Base-by-base conservation (phyloP, 2,888 invertebrate species). In the Cantharis flavilabris region DNA sequence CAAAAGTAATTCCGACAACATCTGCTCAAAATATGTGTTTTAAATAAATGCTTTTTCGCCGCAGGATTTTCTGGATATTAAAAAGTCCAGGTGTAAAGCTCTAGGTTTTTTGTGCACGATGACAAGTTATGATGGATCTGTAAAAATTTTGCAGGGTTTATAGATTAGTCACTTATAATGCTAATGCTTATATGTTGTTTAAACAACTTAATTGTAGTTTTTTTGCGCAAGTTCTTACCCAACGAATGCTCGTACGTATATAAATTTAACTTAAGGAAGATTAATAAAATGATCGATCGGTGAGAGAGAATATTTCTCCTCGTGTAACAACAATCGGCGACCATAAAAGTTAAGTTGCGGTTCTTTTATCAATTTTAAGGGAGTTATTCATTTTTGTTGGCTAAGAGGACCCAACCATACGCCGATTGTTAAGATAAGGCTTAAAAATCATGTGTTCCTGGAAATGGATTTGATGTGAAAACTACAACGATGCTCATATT, bases 181-280 rank as follows among this genome's bases (percentile, higher is more conserved):
- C 86, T 86, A 87, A 87, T 86, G 86, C 83, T 77, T 80, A 79
- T 83, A 82, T 85, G 86, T 87, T 87, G 87, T 87, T 87, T 87
- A 88, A 88, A 87, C 86, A 87, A 85, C 83, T 84, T 86, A 87
- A 88, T 88, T 87, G 87, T 88, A 85, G 85, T 84, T 84, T 86
- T n/a, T 77, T 71, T 20, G 16, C 63, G 63, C 26, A 28, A 49
- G 49, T 49, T 49, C 49, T 49, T 49, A 49, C 49, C 49, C 49
- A 49, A 5, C n/a, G 49, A 49, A 49, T 49, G 49, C n/a, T n/a
- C n/a, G n/a, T n/a, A n/a, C n/a, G 49, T 1, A 16, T 49, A 49
- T 49, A 49, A 49, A 49, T 49, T 49, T 49, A 49, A 67, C 65
- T 67, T 67, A 67, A 67, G 26, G 26, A 67, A 67, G 26, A 67